Conservation (phyloP, 2,797 vertebrate genomes). For the Lacerta agilis region DNA sequence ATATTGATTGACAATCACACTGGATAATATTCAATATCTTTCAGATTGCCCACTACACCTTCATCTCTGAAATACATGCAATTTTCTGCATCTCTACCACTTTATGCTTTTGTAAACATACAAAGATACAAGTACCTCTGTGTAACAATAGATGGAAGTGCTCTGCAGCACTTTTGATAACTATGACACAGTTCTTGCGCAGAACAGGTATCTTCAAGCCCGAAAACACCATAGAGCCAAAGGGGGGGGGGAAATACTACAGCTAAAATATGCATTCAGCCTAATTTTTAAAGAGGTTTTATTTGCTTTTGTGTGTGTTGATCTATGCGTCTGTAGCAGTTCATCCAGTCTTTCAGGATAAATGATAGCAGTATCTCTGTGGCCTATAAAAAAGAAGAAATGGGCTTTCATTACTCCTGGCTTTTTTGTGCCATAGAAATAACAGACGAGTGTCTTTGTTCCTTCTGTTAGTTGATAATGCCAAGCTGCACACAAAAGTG, state of each 20-base stretch:
- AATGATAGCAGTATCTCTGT: conserved; percentile 12
- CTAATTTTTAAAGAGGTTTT: background rate
- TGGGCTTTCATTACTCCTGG: conserved; percentile 1
- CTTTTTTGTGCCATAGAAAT: conserved; percentile 10
- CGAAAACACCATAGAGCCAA: conserved; percentile 2
- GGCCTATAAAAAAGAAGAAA: conserved; percentile 25
- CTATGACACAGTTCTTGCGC: conserved; percentile 1
- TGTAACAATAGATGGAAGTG: conserved; percentile 19
- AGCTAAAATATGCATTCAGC: background rate
- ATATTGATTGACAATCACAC: background rate
- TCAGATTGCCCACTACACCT: background rate
- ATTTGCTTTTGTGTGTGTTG: background rate
- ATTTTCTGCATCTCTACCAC: background rate
- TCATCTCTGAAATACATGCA: conserved; percentile 19
- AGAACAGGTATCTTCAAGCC: conserved; percentile 12
- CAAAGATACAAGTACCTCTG: conserved; percentile 12
- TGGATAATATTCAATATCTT: background rate
- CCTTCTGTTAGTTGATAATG: background rate
- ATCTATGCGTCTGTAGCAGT: background rate
- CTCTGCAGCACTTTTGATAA: conserved; percentile 6
- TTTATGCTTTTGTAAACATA: background rate
- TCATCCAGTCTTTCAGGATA: conserved; percentile 23
- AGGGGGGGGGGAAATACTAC: background rate
- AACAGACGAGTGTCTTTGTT: conserved; percentile 22
- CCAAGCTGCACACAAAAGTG: conserved; percentile 20